phyloP scores from a whole-genome alignment of 2,797 vertebrate genomes.

The Schizopygopsis malacanthus region DNA sequence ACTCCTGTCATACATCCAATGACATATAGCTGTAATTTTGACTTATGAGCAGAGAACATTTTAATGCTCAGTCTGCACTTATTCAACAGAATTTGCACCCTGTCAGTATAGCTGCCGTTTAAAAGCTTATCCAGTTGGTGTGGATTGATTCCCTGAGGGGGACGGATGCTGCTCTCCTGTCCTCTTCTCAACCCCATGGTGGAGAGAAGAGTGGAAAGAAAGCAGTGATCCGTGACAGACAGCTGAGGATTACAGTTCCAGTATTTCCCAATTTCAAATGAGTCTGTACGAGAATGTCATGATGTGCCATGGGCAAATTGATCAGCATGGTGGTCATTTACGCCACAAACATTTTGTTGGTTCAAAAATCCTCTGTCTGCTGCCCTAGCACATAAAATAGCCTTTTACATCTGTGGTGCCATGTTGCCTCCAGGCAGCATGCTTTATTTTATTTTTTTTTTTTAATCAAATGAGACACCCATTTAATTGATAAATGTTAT shows the following conservation, averaged over 20 bases:
- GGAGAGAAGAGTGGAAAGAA: slow-evolving; percentile 35
- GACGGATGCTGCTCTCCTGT: slow-evolving; percentile 11
- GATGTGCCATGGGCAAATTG: slow-evolving; percentile 7
- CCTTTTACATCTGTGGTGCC: background rate
- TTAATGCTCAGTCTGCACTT: slow-evolving; percentile 1
- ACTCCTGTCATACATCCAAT: background rate
- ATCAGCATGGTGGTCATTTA: background rate
- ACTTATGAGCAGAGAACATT: background rate
- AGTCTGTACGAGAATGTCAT: slow-evolving; percentile 15
- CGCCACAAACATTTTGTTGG: background rate
- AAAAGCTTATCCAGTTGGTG: slow-evolving; percentile 51
- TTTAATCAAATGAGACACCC: too few relatives aligned
- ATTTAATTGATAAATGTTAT: too few relatives aligned
- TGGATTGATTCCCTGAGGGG: slow-evolving; percentile 47
- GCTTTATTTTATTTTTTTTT: too few relatives aligned
- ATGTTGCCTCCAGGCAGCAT: too few relatives aligned
- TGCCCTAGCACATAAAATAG: background rate
- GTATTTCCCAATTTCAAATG: slow-evolving; percentile 43
- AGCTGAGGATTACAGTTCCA: slow-evolving; percentile 7
- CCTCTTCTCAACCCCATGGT: slow-evolving; percentile 9
- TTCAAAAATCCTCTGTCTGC: background rate
- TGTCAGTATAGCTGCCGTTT: background rate
- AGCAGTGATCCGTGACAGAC: slow-evolving; percentile 34
- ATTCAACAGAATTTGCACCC: background rate
- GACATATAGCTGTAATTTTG: background rate